Evolutionary conservation across 1,140 invertebrate genomes (phyloP).

Genomic region (Eulimnadia texana): DNA sequence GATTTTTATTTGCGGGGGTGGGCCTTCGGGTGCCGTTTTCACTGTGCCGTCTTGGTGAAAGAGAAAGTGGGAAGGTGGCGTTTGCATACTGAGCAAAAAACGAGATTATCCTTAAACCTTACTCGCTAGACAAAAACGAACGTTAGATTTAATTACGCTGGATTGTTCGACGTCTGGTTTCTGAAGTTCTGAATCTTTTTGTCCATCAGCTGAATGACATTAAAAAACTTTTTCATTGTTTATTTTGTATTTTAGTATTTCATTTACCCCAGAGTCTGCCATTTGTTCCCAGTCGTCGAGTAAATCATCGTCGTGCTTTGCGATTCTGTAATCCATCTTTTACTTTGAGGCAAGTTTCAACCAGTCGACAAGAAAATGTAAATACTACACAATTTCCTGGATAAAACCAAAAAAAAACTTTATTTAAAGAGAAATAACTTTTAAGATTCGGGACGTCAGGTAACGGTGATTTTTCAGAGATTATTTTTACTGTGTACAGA

Average conservation of each 20-base stretch:
- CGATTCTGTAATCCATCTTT: not conserved
- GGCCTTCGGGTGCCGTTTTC: not conserved
- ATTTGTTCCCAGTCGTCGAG: slow-evolving; percentile 12
- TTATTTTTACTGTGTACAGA: too few species aligned
- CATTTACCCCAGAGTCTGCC: slow-evolving; percentile 9
- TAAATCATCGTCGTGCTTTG: not conserved
- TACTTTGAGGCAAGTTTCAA: too few species aligned
- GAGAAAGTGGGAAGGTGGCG: not conserved
- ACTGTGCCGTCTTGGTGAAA: slow-evolving; percentile 3
- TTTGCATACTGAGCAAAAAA: not conserved
- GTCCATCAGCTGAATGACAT: not conserved
- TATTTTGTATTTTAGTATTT: not conserved
- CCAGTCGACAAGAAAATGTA: not conserved
- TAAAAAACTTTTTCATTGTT: not conserved
- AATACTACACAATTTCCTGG: not conserved
- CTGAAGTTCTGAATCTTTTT: slow-evolving; percentile 3
- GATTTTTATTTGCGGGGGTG: slow-evolving; percentile 10
- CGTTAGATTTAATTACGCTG: too few species aligned
- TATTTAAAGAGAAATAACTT: too few species aligned
- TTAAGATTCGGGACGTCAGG: too few species aligned
- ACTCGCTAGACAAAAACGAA: too few species aligned
- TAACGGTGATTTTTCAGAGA: too few species aligned
- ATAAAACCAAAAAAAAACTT: not conserved
- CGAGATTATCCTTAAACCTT: too few species aligned
- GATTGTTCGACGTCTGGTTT: too few species aligned